A percentile compares a stretch with the other conserved stretches of the same genome.
phyloP scores from a whole-genome alignment of 2,797 vertebrate species.

The Mionectes olivaceus region DNA sequence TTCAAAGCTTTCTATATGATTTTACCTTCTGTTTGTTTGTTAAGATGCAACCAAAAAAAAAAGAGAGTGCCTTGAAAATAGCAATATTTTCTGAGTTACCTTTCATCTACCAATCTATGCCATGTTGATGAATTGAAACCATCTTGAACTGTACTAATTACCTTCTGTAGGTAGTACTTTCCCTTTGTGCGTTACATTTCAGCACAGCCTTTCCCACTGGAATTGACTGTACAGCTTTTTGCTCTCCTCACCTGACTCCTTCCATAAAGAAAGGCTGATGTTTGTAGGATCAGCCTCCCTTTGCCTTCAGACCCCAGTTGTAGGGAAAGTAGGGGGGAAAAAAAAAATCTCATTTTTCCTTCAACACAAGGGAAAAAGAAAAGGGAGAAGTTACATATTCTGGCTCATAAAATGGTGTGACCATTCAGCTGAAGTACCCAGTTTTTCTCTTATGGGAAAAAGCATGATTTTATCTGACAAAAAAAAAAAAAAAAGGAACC shows the following conservation, averaged over 20 bases:
- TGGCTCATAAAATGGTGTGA: neutral
- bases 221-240: neutral
- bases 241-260: neutral
- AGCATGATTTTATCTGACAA: neutral
- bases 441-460: neutral
- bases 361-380: neutral
- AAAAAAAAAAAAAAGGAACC: neutral
- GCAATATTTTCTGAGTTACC: neutral
- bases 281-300: neutral
- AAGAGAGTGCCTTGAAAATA: neutral
- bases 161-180: neutral
- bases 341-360: neutral
- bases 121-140: neutral
- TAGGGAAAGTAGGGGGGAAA: neutral
- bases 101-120: neutral
- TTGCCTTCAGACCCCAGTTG: neutral
- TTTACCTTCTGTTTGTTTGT: neutral
- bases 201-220: neutral
- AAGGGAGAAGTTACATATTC: neutral
- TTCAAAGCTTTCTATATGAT: neutral
- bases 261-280: neutral
- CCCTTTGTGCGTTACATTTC: neutral
- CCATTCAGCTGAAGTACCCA: neutral
- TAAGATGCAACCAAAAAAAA: neutral
- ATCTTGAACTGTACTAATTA: neutral